Evolutionary conservation across 2,888 invertebrate genomes (phyloP).

Genomic region (Drosophila meridionalis): DNA sequence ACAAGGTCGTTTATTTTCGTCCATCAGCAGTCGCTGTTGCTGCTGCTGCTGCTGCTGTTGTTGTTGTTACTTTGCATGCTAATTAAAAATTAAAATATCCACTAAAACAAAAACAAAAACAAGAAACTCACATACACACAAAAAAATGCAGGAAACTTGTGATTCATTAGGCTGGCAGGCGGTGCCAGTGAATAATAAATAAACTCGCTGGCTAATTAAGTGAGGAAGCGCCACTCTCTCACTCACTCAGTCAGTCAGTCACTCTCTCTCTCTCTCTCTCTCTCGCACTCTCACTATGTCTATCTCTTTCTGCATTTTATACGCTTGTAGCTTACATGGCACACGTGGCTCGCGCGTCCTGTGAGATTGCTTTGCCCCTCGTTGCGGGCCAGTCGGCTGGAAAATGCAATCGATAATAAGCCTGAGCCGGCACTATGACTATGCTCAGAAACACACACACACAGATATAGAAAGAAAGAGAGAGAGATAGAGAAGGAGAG

Average conservation of each 20-base stretch:
- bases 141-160: conserved; percentile 49
- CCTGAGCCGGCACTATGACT: conserved; percentile 53
- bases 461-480: neutral
- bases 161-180: conserved; percentile 77
- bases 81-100: conserved; percentile 80
- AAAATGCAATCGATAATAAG: conserved; percentile 70
- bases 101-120: conserved; percentile 57
- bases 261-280: neutral
- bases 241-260: neutral
- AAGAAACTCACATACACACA: too few species aligned
- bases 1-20: conserved; percentile 74
- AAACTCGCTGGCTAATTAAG: conserved; percentile 77
- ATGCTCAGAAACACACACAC: conserved; percentile 10
- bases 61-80: conserved; percentile 62
- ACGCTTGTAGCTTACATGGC: conserved; percentile 72
- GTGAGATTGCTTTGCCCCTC: conserved; percentile 55
- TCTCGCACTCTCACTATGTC: conserved; percentile 16
- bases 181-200: conserved; percentile 77
- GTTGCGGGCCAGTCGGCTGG: conserved; percentile 58
- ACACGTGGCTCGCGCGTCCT: conserved; percentile 64
- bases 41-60: conserved; percentile 23
- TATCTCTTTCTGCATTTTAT: conserved; percentile 50
- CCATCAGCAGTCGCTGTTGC: conserved; percentile 31
- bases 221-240: conserved; percentile 46
- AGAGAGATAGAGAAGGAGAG: neutral